Evolutionary conservation across 2,113 vertebrate species (phyloP).

Genomic region (Pogona vitticeps): DNA sequence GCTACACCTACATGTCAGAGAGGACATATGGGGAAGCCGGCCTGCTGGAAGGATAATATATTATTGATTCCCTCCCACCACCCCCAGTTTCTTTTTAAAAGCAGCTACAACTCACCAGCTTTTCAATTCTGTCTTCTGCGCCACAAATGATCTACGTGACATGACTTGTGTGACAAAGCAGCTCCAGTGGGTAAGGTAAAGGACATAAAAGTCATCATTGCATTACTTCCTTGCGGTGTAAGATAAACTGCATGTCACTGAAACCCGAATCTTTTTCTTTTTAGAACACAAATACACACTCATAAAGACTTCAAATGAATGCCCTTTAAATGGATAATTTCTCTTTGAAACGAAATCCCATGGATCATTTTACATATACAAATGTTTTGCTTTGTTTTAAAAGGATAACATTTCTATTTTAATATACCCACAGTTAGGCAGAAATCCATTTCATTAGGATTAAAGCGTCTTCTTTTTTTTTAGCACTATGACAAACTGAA

Average conservation of each 20-base stretch:
- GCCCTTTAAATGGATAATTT: not conserved
- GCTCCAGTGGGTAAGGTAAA: conserved; percentile 51
- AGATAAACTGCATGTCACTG: conserved; percentile 29
- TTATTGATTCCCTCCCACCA: conserved; percentile 71
- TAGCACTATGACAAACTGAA: not conserved
- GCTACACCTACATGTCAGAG: conserved; percentile 71
- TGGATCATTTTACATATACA: not conserved
- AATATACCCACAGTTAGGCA: not conserved
- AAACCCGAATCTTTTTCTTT: conserved; percentile 26
- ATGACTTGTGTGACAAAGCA: conserved; percentile 34
- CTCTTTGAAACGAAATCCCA: conserved; percentile 24
- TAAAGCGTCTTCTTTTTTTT: not conserved
- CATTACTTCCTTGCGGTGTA: conserved; percentile 41
- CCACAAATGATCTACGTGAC: conserved; percentile 53
- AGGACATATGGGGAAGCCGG: conserved; percentile 60
- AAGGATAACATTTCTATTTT: not conserved
- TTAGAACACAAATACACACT: not conserved
- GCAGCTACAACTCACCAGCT: conserved; percentile 66
- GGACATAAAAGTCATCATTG: conserved; percentile 33
- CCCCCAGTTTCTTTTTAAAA: conserved; percentile 65
- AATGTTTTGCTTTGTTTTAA: not conserved
- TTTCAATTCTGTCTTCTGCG: conserved; percentile 48
- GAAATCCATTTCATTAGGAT: conserved; percentile 23
- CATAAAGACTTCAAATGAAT: conserved; percentile 1
- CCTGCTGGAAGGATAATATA: conserved; percentile 73